Evolutionary conservation across 1,140 invertebrate genomes (phyloP).

Genomic region (Pomacea maculata): DNA sequence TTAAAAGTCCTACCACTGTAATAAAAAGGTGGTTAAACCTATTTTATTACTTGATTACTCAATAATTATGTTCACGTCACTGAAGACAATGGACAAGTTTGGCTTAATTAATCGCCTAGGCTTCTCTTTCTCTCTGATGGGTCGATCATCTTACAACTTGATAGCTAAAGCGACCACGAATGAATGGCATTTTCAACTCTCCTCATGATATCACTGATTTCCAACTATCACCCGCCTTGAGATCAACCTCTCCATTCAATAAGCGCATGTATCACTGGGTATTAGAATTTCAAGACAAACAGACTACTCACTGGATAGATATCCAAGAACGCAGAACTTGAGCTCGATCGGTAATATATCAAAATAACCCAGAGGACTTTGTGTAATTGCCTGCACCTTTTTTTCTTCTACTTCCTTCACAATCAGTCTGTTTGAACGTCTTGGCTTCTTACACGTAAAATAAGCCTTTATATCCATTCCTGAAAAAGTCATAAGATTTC

Average conservation of each 20-base stretch:
- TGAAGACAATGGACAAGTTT: too few relatives aligned
- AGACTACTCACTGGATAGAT: conserved; percentile 51
- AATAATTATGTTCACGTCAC: neutral
- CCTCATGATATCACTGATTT: neutral
- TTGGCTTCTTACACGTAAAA: conserved; percentile 53
- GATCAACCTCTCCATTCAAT: neutral
- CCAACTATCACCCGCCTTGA: neutral
- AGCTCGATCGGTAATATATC: conserved; percentile 61
- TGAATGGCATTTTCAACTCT: neutral
- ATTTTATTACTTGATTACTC: neutral
- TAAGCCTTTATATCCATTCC: conserved; percentile 53
- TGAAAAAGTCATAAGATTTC: neutral
- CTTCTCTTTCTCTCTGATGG: too few relatives aligned
- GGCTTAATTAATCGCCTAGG: too few relatives aligned
- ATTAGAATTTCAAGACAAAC: neutral
- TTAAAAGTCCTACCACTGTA: neutral
- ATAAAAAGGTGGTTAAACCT: conserved; percentile 5
- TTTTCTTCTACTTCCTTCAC: conserved; percentile 47
- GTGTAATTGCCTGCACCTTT: conserved; percentile 38
- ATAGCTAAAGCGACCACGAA: neutral
- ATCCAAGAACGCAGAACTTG: conserved; percentile 58
- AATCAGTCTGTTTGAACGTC: conserved; percentile 57
- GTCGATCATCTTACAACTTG: neutral
- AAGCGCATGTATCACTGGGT: neutral
- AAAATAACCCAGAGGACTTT: conserved; percentile 56